A percentile compares a stretch with the other conserved stretches of the same genome.
phyloP scores from a whole-genome alignment of 2,113 vertebrate species.

The Rhynchomys soricoides region DNA sequence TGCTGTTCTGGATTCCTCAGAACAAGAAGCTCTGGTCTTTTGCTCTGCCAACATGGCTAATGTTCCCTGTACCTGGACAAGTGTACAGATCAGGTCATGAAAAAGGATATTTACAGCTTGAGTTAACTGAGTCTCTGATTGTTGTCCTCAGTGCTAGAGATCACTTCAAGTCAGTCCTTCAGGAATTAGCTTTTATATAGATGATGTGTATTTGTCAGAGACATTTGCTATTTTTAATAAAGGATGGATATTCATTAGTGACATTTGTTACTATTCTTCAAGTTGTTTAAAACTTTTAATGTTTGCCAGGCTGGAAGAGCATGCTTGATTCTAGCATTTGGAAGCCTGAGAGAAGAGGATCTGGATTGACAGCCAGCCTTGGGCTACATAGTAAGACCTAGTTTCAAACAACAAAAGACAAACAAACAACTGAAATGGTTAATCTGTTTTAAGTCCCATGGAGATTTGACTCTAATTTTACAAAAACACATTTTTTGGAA shows the following conservation, averaged over 20 bases:
- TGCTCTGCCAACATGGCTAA: constrained; percentile 29
- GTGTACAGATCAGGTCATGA: constrained; percentile 54
- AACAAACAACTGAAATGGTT: constrained; percentile 13
- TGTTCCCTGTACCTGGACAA: constrained; percentile 55
- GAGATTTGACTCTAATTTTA: constrained; percentile 11
- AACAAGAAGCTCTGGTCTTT: constrained; percentile 63
- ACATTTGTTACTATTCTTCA: constrained; percentile 44
- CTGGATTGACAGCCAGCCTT: background rate
- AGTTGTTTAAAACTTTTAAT: constrained; percentile 58
- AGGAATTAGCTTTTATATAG: constrained; percentile 34
- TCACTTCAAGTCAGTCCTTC: constrained; percentile 61
- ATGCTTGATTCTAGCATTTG: too few relatives aligned
- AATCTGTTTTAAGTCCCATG: constrained; percentile 55
- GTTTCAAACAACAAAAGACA: background rate
- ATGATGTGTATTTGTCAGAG: background rate
- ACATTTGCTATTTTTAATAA: background rate
- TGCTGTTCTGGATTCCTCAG: background rate
- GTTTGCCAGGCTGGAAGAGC: background rate
- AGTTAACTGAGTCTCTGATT: constrained; percentile 70
- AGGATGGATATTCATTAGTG: background rate
- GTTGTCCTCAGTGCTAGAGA: constrained; percentile 53
- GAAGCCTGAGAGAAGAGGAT: background rate
- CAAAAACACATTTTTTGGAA: constrained; percentile 58
- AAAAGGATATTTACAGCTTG: constrained; percentile 69
- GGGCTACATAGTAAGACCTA: background rate